Conservation (phyloP, 2,888 invertebrate genomes). For the Eupithecia insigniata region DNA sequence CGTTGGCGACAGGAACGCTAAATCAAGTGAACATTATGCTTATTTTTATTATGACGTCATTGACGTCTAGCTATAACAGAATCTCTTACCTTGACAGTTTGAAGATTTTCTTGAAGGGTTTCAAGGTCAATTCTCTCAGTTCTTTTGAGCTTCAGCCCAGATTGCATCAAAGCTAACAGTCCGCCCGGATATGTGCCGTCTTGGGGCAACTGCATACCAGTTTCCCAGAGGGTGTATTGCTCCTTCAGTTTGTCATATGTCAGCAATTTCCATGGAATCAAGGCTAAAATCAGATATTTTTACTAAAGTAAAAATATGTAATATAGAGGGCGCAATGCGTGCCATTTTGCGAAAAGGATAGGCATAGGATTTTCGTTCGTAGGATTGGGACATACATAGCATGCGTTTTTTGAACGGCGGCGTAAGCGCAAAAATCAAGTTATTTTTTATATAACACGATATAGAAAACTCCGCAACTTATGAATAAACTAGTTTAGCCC, state of each 20-base stretch:
- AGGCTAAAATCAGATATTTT: slow-evolving; percentile 53
- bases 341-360: too few species aligned
- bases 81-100: slow-evolving; percentile 63
- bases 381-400: too few species aligned
- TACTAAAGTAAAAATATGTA: too few species aligned
- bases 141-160: slow-evolving; percentile 62
- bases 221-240: slow-evolving; percentile 67
- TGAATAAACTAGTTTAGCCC: too few species aligned
- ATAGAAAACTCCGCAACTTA: too few species aligned
- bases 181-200: slow-evolving; percentile 76
- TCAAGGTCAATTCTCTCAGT: slow-evolving; percentile 60
- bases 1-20: slow-evolving; percentile 49
- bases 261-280: slow-evolving; percentile 69
- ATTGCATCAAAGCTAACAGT: slow-evolving; percentile 65
- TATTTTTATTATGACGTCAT: neutral
- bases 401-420: too few species aligned
- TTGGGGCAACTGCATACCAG: slow-evolving; percentile 62
- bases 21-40: neutral
- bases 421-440: too few species aligned
- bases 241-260: slow-evolving; percentile 69
- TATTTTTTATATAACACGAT: too few species aligned
- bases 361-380: too few species aligned
- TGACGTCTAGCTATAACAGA: neutral
- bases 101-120: slow-evolving; percentile 60
- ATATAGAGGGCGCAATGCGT: too few species aligned